Conservation (phyloP, 2,113 vertebrate genomes). For the Pluvialis apricaria region DNA sequence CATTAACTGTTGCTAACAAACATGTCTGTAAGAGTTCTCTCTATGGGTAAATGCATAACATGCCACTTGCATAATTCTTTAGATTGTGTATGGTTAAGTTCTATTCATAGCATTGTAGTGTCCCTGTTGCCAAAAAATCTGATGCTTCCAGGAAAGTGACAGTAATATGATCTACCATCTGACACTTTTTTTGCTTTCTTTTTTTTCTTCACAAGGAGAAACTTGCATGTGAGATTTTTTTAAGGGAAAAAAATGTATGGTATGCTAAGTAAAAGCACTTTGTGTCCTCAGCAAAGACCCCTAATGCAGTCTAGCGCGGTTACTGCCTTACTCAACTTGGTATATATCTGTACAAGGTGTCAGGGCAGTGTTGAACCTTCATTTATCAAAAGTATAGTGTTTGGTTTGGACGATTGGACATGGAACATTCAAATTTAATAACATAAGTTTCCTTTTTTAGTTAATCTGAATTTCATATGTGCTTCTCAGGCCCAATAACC, state of each 20-base stretch:
- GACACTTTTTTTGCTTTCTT: background rate
- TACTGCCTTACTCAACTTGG: background rate
- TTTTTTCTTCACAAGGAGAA: background rate
- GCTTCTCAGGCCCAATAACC: background rate
- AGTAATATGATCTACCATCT: conserved; percentile 28
- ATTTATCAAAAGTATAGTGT: background rate
- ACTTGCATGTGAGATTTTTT: background rate
- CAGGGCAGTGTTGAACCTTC: background rate
- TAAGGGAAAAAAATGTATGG: background rate
- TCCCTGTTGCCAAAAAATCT: background rate
- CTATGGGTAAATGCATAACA: background rate
- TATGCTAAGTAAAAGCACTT: background rate
- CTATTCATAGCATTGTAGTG: conserved; percentile 13
- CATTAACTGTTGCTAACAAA: conserved; percentile 31
- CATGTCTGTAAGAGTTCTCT: background rate
- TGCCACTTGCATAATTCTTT: background rate
- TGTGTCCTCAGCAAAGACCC: background rate
- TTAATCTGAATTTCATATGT: background rate
- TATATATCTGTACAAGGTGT: background rate
- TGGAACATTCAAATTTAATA: background rate
- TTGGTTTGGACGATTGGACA: background rate
- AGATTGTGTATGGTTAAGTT: background rate
- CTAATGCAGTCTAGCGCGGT: accelerated
- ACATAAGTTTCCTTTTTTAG: background rate
- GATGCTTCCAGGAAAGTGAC: conserved; percentile 21